These are phyloP conservation scores for Oceanites oceanicus DNA, from an alignment of 2,113 vertebrate genomes.

Conservation along the genomic window DNA sequence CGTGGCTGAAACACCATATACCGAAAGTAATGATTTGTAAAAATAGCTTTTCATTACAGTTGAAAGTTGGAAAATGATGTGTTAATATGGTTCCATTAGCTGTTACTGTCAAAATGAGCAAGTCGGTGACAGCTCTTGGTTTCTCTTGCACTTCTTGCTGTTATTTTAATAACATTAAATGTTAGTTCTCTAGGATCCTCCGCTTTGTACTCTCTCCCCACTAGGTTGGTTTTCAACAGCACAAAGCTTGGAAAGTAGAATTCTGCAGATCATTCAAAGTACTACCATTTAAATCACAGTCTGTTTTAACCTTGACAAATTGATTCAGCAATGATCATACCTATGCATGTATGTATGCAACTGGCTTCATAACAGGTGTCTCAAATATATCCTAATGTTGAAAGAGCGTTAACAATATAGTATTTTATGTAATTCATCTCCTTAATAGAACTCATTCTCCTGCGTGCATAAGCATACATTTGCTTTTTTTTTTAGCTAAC, in stretches of 20 bases:
- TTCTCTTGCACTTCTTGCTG: background rate
- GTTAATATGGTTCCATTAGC: constrained; percentile 54
- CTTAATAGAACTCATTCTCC: background rate
- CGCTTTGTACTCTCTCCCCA: background rate
- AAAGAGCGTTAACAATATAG: background rate
- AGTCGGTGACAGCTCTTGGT: background rate
- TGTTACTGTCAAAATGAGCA: constrained; percentile 39
- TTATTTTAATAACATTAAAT: background rate
- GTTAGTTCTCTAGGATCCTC: background rate
- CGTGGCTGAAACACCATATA: constrained; percentile 30
- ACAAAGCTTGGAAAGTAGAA: background rate
- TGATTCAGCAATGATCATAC: background rate
- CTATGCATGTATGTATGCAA: background rate
- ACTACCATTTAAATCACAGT: background rate
- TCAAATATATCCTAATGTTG: background rate
- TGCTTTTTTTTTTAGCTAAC: background rate
- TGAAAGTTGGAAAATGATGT: constrained; percentile 44
- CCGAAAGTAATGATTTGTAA: constrained; percentile 26
- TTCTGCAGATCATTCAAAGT: background rate
- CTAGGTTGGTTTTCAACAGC: background rate
- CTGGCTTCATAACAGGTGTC: background rate
- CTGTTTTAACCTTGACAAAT: background rate
- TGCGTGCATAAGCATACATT: background rate
- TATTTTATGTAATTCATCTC: background rate
- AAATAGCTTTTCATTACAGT: constrained; percentile 47